Conservation (phyloP, 2,888 invertebrate species). For the Exephanes ischioxanthus region DNA sequence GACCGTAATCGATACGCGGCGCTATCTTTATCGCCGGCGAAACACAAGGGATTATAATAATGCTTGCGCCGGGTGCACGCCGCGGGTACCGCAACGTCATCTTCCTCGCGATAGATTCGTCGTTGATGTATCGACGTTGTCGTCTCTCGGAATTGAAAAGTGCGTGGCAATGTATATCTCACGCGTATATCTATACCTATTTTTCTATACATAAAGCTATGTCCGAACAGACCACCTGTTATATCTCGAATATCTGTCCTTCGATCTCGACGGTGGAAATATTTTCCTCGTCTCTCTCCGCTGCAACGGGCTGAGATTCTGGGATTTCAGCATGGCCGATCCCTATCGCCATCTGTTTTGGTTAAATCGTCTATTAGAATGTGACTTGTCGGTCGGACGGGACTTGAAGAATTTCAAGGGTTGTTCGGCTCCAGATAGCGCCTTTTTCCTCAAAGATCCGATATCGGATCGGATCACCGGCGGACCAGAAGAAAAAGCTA, state of each 20-base stretch:
- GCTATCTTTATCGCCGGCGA: conserved; percentile 76
- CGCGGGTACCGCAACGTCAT: conserved; percentile 32
- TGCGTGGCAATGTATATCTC: conserved; percentile 3
- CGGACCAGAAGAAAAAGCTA: conserved; percentile 18
- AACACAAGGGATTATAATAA: conserved; percentile 63
- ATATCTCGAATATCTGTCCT: not conserved
- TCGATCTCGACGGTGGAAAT: not conserved
- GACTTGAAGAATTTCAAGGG: conserved; percentile 16
- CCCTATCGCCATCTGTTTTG: conserved; percentile 58
- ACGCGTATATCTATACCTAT: not conserved
- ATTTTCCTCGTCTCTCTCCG: not conserved
- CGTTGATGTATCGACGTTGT: conserved; percentile 46
- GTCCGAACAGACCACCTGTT: conserved; percentile 8
- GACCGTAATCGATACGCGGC: conserved; percentile 74
- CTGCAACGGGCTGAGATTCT: not conserved
- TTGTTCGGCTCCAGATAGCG: not conserved
- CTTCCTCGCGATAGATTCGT: conserved; percentile 38
- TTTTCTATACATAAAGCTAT: not conserved
- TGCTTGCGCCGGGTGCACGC: not conserved
- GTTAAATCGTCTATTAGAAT: conserved; percentile 64
- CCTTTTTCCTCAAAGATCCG: conserved; percentile 21
- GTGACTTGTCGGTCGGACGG: conserved; percentile 33
- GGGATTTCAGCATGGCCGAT: conserved; percentile 51
- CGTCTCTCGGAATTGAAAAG: conserved; percentile 31
- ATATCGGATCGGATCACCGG: conserved; percentile 19